Conservation (phyloP, 2,888 invertebrate genomes). For the Zhuqinia jingwanae region DNA sequence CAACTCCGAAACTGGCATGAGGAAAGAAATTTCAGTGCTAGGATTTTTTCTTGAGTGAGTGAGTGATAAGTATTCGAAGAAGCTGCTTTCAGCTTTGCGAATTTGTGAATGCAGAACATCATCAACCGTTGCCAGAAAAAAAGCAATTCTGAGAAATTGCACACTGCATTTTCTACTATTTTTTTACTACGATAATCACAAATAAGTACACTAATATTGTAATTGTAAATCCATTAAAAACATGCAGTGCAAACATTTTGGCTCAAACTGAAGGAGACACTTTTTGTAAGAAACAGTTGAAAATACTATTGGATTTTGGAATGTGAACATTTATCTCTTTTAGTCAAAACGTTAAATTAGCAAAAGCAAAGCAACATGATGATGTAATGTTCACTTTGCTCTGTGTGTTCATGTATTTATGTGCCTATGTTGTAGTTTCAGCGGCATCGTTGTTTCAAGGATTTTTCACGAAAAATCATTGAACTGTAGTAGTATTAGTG, state of each 20-base stretch:
- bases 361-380: neutral
- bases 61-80: neutral
- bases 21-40: neutral
- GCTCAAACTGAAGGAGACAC: neutral
- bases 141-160: neutral
- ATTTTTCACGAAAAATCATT: neutral
- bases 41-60: neutral
- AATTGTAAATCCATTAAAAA: too few species aligned
- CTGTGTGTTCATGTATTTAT: neutral
- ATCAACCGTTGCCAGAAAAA: conserved; percentile 30
- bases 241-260: neutral
- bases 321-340: conserved; percentile 52
- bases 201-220: too few species aligned
- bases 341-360: conserved; percentile 40
- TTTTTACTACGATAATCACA: conserved; percentile 10
- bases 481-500: neutral
- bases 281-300: neutral
- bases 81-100: too few species aligned
- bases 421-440: neutral
- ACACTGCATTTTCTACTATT: neutral
- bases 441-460: neutral
- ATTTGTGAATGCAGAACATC: neutral
- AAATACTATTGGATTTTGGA: too few species aligned
- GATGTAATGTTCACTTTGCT: too few species aligned
- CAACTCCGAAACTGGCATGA: neutral